Percentiles rank a stretch among this genome's conserved stretches.
phyloP scores from a whole-genome alignment of 2,797 vertebrate genomes.

The Naso thynnoides region DNA sequence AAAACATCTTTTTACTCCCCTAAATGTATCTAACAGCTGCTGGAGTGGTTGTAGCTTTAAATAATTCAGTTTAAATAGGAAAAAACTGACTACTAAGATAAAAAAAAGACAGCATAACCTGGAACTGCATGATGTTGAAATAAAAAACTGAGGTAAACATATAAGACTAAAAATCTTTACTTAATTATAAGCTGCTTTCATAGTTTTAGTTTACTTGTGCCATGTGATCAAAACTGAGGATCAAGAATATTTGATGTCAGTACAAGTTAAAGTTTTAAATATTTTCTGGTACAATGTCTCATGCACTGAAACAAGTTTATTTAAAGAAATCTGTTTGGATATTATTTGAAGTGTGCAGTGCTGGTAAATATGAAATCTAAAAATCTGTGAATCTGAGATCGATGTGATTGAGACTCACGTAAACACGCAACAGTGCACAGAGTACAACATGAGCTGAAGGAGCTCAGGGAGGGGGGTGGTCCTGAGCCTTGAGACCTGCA shows the following conservation, averaged over 20 bases:
- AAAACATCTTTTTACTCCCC: not conserved
- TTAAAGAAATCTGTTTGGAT: not conserved
- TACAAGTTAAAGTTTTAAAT: not conserved
- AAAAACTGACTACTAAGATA: not conserved
- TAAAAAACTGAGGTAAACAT: not conserved
- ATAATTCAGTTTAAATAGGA: not conserved
- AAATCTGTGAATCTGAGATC: not conserved
- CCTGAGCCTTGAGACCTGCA: conserved; percentile 13
- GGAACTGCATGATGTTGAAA: not conserved
- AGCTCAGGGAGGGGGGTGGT: conserved; percentile 14
- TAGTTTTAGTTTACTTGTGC: too few relatives aligned
- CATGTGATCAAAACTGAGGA: too few relatives aligned
- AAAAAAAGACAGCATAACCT: not conserved
- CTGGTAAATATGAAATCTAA: not conserved
- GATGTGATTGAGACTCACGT: not conserved
- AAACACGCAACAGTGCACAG: accelerated
- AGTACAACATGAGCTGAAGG: conserved; percentile 5
- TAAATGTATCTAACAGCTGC: not conserved
- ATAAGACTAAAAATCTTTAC: not conserved
- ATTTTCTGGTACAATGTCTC: not conserved
- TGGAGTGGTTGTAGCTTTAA: not conserved
- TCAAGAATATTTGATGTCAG: not conserved
- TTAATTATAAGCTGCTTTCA: not conserved
- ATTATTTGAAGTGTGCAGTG: not conserved
- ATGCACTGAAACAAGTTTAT: not conserved